phyloP scores from a whole-genome alignment of 1,140 invertebrate species.

The Aporrectodea caliginosa region DNA sequence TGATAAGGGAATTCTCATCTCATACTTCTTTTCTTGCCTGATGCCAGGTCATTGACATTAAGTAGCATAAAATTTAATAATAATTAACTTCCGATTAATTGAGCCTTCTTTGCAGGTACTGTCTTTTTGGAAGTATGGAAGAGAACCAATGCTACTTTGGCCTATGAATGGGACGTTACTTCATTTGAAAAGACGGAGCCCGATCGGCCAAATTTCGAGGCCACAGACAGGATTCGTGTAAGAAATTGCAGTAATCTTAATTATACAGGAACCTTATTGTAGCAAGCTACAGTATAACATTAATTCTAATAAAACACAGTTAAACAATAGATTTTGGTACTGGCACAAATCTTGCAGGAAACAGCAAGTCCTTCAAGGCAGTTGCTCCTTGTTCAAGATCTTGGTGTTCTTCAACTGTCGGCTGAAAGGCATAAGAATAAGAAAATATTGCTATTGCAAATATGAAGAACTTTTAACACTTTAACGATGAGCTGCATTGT shows the following conservation, averaged over 20 bases:
- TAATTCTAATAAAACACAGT: background rate
- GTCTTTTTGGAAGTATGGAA: constrained; percentile 58
- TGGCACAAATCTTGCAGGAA: background rate
- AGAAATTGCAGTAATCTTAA: background rate
- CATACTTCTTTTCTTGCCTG: too few species aligned
- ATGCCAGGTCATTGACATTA: too few species aligned
- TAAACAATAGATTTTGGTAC: background rate
- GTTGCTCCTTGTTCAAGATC: background rate
- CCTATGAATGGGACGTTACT: constrained; percentile 57
- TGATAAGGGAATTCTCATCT: too few species aligned
- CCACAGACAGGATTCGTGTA: constrained; percentile 31
- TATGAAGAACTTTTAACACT: too few species aligned
- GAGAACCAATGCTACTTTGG: constrained; percentile 48
- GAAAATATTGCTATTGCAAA: too few species aligned
- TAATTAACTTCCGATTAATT: background rate
- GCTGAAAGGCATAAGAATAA: too few species aligned
- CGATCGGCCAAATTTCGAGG: constrained; percentile 54
- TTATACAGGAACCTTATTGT: background rate
- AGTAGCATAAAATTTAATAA: background rate
- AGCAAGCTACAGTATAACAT: too few species aligned
- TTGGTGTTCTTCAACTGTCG: too few species aligned
- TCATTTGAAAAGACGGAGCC: constrained; percentile 55
- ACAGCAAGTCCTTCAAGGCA: background rate
- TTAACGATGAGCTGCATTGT: too few species aligned
- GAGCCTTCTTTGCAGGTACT: constrained; percentile 46